Percentiles rank a stretch among this genome's conserved stretches.
phyloP scores from a whole-genome alignment of 2,113 vertebrate genomes.

The Eupsittula cactorum region DNA sequence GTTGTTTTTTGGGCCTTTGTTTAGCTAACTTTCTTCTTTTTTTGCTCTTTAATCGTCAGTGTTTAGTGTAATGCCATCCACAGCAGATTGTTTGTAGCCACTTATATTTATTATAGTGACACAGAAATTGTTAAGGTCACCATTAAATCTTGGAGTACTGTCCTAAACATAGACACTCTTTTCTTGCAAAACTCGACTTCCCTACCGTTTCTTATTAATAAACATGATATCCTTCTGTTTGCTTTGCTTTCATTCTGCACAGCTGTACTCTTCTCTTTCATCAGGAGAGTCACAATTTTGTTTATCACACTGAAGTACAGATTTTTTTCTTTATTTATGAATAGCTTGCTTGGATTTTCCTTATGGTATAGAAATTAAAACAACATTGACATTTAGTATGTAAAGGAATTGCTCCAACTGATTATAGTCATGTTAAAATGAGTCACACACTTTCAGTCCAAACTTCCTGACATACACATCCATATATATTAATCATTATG shows the following conservation, averaged over 20 bases:
- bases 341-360: neutral
- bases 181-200: neutral
- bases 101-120: neutral
- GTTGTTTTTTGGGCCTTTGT: neutral
- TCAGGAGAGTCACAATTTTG: constrained; percentile 18
- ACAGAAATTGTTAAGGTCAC: neutral
- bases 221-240: constrained; percentile 18
- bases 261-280: constrained; percentile 30
- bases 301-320: neutral
- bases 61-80: neutral
- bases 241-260: constrained; percentile 26
- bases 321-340: constrained; percentile 32
- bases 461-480: constrained; percentile 39
- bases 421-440: constrained; percentile 32
- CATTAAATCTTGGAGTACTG: neutral
- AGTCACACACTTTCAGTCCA: constrained; percentile 37
- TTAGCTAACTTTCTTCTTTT: neutral
- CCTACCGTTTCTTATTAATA: constrained; percentile 27
- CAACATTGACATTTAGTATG: constrained; percentile 35
- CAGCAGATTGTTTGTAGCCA: neutral
- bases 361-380: constrained; percentile 39
- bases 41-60: neutral
- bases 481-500: constrained; percentile 35
- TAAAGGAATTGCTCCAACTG: constrained; percentile 16
- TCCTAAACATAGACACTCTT: neutral